Percentiles rank a stretch among this genome's conserved stretches.
These are phyloP conservation scores for Corydoras maculifer DNA, from an alignment of 2,113 vertebrate species.

Conservation along the genomic window DNA sequence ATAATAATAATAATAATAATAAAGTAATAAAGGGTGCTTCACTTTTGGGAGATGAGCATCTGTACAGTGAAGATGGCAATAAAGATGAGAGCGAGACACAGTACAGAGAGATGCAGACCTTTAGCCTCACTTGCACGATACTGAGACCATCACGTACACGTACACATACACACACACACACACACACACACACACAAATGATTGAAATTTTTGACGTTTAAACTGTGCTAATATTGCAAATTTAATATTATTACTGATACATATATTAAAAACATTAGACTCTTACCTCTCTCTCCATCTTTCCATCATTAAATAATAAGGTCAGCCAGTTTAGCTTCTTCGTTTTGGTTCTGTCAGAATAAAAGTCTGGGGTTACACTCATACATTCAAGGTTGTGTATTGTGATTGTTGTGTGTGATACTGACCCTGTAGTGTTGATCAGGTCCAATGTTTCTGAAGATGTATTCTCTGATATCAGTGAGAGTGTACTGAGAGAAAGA, in stretches of 20 bases:
- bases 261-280: not conserved
- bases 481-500: conserved; percentile 12
- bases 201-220: too few species aligned
- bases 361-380: not conserved
- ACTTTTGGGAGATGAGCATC: conserved; percentile 78
- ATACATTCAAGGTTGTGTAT: not conserved
- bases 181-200: not conserved
- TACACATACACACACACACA: conserved; percentile 1
- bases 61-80: conserved; percentile 72
- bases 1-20: too few species aligned
- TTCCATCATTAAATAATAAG: conserved; percentile 60
- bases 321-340: conserved; percentile 67
- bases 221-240: too few species aligned
- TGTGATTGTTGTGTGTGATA: not conserved
- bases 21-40: conserved; percentile 26
- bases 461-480: conserved; percentile 41
- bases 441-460: conserved; percentile 54
- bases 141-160: conserved; percentile 49
- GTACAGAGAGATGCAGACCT: conserved; percentile 69
- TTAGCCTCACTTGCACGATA: conserved; percentile 70
- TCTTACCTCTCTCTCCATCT: conserved; percentile 62
- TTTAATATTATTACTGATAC: not conserved
- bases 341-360: conserved; percentile 41
- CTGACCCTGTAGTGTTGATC: conserved; percentile 49
- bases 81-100: conserved; percentile 71